Base-by-base conservation (phyloP, 2,888 invertebrate genomes). In the Rhingia rostrata region DNA sequence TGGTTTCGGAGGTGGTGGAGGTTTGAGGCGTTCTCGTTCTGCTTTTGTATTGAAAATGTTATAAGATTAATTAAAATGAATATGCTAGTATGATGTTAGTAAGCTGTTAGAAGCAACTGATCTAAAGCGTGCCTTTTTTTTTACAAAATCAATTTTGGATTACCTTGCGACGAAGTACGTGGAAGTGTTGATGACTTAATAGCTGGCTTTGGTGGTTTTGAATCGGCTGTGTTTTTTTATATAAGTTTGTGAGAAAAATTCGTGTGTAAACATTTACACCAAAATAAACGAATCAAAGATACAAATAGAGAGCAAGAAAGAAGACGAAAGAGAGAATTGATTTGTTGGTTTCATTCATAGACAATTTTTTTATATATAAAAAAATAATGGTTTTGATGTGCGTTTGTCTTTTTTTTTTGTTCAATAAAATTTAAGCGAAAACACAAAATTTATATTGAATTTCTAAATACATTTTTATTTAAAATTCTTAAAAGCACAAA, bases 131-230 rank as follows among this genome's bases (percentile, higher is more conserved):
- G 77, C 69, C 30, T 7, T 39, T 14, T 32, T 72, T 75, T 63
- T 39, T 63, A 67, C 72, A 69, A 56, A 64, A 49, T 54, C n/a
- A 54, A 53, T 74, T 88, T 89, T 87, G 69, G 87, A 88, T 95
- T 96, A 97, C 97, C 97, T 96, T 97, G 97, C 89, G 97, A 97
- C 89, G 97, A 97, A 90, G 96, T 97, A 94, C 97, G 94, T 92
- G 97, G 97, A 93, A 97, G 95, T 92, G 97, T 97, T 90, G 97
- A 97, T 92, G 97, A 97, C 94, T 97, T 98, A 93, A 98, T 97
- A 92, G 97, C 97, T 93, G 97, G 97, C 94, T 97, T 98, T 92
- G 97, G 95, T 92, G 97, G 97, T 94, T 97, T 97, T 93, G 96
- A 95, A 93, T 97, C 97, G 94, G 96, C 97, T 97, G 93, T 84